A percentile compares a stretch with the other conserved stretches of the same genome.
Conservation (phyloP, 2,797 vertebrate species). For the Melopsittacus undulatus region DNA sequence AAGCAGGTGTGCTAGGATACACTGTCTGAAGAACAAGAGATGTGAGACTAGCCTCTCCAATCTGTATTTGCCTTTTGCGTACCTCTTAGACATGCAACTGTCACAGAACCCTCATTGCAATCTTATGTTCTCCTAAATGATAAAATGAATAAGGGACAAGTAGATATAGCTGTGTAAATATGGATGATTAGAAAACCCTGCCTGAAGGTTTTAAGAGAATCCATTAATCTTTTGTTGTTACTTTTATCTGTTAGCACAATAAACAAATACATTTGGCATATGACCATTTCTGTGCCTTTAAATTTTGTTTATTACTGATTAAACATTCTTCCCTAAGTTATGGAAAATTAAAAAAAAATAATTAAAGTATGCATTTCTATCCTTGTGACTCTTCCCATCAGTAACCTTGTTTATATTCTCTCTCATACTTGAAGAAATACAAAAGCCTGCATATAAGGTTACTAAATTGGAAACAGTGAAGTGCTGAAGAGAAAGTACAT, state of each 20-base stretch:
- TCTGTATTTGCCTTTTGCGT: not conserved
- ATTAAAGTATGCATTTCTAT: not conserved
- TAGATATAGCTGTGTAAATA: not conserved
- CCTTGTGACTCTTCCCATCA: not conserved
- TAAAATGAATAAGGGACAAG: accelerated
- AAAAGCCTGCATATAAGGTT: not conserved
- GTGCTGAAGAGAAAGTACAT: not conserved
- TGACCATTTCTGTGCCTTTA: not conserved
- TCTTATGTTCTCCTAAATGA: not conserved
- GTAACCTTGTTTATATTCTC: not conserved
- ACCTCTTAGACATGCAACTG: not conserved
- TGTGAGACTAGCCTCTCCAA: not conserved
- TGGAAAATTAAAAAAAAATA: not conserved
- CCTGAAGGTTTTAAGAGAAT: not conserved
- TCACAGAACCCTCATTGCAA: not conserved
- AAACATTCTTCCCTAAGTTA: not conserved
- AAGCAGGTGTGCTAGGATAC: not conserved
- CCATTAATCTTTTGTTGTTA: not conserved
- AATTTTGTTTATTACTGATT: too few species aligned
- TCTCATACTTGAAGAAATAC: not conserved
- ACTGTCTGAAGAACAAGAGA: not conserved
- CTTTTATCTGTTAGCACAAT: not conserved
- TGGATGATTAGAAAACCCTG: accelerated
- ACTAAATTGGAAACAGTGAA: not conserved
- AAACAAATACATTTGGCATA: not conserved